Conservation (phyloP, 2,888 invertebrate species). For the Pterostichus niger region DNA sequence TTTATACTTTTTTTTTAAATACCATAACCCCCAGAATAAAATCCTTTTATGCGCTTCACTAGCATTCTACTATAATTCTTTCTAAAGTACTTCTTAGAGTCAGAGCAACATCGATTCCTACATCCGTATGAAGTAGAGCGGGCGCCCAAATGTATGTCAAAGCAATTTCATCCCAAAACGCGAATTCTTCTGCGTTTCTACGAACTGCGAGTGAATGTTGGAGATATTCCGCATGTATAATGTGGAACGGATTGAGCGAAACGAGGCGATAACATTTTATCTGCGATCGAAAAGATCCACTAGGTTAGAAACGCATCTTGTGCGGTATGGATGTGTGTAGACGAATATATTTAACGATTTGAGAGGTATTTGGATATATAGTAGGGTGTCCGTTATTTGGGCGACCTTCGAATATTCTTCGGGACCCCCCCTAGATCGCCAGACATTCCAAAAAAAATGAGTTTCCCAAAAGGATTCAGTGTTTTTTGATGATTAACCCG, state of each 20-base stretch:
- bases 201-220: neutral
- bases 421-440: too few relatives aligned
- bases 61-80: neutral
- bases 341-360: neutral
- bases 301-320: neutral
- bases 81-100: neutral
- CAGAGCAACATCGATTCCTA: neutral
- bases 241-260: conserved; percentile 15
- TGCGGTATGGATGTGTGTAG: neutral
- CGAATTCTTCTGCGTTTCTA: neutral
- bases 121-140: neutral
- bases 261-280: conserved; percentile 43
- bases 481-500: too few relatives aligned
- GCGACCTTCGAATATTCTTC: too few relatives aligned
- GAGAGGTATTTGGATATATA: neutral
- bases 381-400: too few relatives aligned
- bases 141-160: conserved; percentile 8
- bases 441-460: too few relatives aligned
- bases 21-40: too few relatives aligned
- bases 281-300: neutral
- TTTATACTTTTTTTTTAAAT: too few relatives aligned
- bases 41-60: too few relatives aligned
- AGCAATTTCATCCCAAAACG: conserved; percentile 23
- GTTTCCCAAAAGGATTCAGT: too few relatives aligned
- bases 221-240: conserved; percentile 21